Conservation (phyloP, 2,888 invertebrate genomes). For the Meandrusa payeni region DNA sequence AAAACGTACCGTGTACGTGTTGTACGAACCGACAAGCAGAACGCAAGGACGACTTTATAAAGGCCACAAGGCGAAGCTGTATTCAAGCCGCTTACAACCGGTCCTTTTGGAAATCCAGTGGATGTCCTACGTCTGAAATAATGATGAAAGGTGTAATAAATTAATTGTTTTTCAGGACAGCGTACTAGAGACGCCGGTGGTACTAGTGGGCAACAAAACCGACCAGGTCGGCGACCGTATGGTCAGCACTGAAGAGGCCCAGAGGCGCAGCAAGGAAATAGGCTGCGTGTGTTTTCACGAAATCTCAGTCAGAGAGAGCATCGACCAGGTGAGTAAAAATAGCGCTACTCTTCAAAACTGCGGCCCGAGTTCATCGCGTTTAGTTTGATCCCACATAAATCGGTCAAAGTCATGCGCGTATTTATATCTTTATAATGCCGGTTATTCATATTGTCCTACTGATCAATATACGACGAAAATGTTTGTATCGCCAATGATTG, state of each 20-base stretch:
- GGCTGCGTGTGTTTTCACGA: slow-evolving; percentile 92
- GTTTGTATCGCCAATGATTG: too few species aligned
- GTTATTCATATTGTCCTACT: not conserved
- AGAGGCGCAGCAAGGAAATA: slow-evolving; percentile 87
- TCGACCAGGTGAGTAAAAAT: slow-evolving; percentile 83
- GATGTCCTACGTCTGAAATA: too few species aligned
- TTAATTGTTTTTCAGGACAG: slow-evolving; percentile 71
- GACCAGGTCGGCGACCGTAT: slow-evolving; percentile 90
- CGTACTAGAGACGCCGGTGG: slow-evolving; percentile 85
- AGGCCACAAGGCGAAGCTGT: too few species aligned
- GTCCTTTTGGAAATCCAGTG: too few species aligned
- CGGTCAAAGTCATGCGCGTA: slow-evolving; percentile 21
- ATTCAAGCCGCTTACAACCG: too few species aligned
- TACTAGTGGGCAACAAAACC: slow-evolving; percentile 90
- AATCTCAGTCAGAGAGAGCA: slow-evolving; percentile 91
- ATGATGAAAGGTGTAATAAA: too few species aligned
- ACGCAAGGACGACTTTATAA: too few species aligned
- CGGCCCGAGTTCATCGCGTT: slow-evolving; percentile 17
- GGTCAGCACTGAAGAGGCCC: slow-evolving; percentile 88
- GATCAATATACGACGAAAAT: not conserved
- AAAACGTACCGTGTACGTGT: too few species aligned
- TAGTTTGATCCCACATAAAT: slow-evolving; percentile 17
- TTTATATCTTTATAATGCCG: slow-evolving; percentile 12
- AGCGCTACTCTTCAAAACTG: slow-evolving; percentile 18
- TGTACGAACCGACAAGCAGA: too few species aligned